Percentiles rank a stretch among this genome's conserved stretches.
Evolutionary conservation across 1,140 invertebrate genomes (phyloP).

Genomic region (Physella acuta): DNA sequence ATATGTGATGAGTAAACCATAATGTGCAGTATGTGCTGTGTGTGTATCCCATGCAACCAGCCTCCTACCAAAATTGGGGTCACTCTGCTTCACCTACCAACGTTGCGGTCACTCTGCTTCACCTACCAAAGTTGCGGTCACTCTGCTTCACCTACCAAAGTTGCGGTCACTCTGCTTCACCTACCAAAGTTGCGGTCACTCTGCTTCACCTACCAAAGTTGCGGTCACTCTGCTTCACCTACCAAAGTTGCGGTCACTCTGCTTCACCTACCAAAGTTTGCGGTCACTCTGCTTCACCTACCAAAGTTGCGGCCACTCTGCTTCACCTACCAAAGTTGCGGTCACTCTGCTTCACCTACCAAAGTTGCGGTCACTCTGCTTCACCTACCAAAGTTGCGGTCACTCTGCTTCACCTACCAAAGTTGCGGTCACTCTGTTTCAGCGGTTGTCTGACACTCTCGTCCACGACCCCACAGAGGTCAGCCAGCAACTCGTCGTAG

Average conservation of each 20-base stretch:
- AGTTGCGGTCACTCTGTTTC: not conserved
- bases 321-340: not conserved
- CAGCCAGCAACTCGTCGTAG: not conserved
- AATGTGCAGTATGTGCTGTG: too few relatives aligned
- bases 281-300: not conserved
- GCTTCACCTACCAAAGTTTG: not conserved
- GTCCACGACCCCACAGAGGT: not conserved
- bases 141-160: too few relatives aligned
- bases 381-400: not conserved
- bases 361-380: not conserved
- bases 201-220: too few relatives aligned
- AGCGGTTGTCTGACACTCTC: not conserved
- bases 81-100: too few relatives aligned
- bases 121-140: too few relatives aligned
- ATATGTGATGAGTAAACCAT: too few relatives aligned
- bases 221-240: too few relatives aligned
- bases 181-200: too few relatives aligned
- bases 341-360: not conserved
- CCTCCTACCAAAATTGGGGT: too few relatives aligned
- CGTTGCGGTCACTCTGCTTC: too few relatives aligned
- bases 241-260: not conserved
- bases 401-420: not conserved
- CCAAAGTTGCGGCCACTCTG: not conserved
- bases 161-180: too few relatives aligned
- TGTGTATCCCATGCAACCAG: too few relatives aligned